These are phyloP conservation scores for Nothobranchius kuhntae DNA, from an alignment of 2,113 vertebrate genomes.

Conservation along the genomic window DNA sequence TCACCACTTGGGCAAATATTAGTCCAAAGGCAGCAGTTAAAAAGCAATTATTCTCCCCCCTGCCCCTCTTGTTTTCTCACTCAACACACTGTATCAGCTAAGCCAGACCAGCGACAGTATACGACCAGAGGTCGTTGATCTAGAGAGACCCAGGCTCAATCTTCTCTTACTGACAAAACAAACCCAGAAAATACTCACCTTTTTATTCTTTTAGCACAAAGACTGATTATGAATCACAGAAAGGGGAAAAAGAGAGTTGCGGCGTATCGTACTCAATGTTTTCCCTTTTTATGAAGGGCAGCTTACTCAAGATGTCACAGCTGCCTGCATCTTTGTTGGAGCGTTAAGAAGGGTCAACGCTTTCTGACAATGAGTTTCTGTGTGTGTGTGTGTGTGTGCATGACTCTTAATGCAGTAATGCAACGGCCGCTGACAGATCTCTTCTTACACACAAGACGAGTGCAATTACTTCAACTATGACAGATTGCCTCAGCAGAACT, in stretches of 20 bases:
- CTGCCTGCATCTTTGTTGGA: slow-evolving; percentile 55
- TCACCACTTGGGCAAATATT: slow-evolving; percentile 70
- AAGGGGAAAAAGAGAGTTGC: slow-evolving; percentile 16
- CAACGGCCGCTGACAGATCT: slow-evolving; percentile 93
- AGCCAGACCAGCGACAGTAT: slow-evolving; percentile 48
- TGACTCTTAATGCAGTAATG: slow-evolving; percentile 82
- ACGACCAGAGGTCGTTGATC: slow-evolving; percentile 64
- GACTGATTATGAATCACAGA: slow-evolving; percentile 44
- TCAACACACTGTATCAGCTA: slow-evolving; percentile 55
- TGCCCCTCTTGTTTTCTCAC: slow-evolving; percentile 67
- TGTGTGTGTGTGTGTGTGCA: slow-evolving; percentile 28
- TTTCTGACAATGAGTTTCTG: slow-evolving; percentile 39
- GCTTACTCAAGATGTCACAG: slow-evolving; percentile 69
- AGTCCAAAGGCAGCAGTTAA: slow-evolving; percentile 58
- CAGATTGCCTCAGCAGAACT: slow-evolving; percentile 95
- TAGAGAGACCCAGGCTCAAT: slow-evolving; percentile 37
- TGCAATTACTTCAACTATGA: slow-evolving; percentile 97
- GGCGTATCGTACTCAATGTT: slow-evolving; percentile 5
- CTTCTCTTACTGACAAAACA: slow-evolving; percentile 73
- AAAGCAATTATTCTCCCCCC: slow-evolving; percentile 61
- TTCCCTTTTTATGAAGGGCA: slow-evolving; percentile 5
- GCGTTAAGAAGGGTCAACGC: slow-evolving; percentile 65
- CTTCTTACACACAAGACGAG: slow-evolving; percentile 92
- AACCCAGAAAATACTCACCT: slow-evolving; percentile 4
- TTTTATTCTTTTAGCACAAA: slow-evolving; percentile 25